Percentiles rank a stretch among this genome's conserved stretches.
Evolutionary conservation across 2,113 vertebrate genomes (phyloP).

Genomic region (Chaenogobius annularis): DNA sequence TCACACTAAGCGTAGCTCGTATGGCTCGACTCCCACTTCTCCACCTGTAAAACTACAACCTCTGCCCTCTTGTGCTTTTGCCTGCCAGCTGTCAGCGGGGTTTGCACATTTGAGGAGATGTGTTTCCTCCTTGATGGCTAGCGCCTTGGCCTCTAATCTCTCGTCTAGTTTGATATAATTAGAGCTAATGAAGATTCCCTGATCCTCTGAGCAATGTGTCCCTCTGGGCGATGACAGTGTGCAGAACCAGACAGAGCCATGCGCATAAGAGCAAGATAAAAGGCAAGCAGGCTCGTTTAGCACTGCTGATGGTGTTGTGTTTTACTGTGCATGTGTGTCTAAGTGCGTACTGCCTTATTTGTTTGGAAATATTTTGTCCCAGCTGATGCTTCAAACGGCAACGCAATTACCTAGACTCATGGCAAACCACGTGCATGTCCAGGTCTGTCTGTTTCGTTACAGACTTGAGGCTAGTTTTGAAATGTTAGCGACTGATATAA

Average conservation of each 20-base stretch:
- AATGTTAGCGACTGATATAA: conserved; percentile 68
- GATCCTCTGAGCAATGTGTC: conserved; percentile 70
- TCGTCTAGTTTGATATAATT: conserved; percentile 79
- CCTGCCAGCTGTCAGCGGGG: conserved; percentile 37
- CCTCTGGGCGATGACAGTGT: conserved; percentile 63
- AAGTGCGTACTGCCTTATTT: conserved; percentile 58
- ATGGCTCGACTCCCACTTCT: conserved; percentile 47
- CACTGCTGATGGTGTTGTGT: conserved; percentile 67
- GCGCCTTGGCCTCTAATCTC: conserved; percentile 73
- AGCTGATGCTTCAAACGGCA: conserved; percentile 70
- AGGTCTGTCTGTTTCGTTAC: conserved; percentile 32
- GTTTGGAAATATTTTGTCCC: conserved; percentile 77
- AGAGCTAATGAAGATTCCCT: conserved; percentile 79
- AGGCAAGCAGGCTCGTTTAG: conserved; percentile 68
- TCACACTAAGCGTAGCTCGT: conserved; percentile 43
- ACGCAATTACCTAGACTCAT: conserved; percentile 69
- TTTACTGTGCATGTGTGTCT: conserved; percentile 31
- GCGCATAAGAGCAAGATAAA: conserved; percentile 64
- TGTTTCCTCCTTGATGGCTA: conserved; percentile 56
- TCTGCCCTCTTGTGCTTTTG: conserved; percentile 34
- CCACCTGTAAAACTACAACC: conserved; percentile 60
- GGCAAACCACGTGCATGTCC: conserved; percentile 39
- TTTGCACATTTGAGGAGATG: conserved; percentile 28
- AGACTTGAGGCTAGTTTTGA: conserved; percentile 63
- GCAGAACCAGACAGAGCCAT: conserved; percentile 62